Base-by-base conservation (phyloP, 2,888 invertebrate genomes). In the Nycteola revayana region DNA sequence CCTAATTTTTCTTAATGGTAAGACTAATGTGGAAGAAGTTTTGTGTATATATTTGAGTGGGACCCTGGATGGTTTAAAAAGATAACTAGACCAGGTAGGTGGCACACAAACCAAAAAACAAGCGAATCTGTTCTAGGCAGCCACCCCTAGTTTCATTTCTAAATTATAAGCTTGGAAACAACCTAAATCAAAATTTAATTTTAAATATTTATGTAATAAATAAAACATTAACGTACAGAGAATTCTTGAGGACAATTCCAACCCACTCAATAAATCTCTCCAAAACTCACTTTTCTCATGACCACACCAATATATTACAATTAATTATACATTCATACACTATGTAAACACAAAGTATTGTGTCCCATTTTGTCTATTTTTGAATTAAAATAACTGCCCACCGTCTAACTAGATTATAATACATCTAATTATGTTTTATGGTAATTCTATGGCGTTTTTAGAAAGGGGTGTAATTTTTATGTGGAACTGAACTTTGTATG, bases 251-350 rank as follows among this genome's bases (percentile, higher is more conserved):
- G 4, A 21, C n/a, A 14, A 14, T 14, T 14, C 14, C 14, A 59
- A 49, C 50, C 47, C 43, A 59, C 58, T 55, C 34, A 42, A 49
- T 36, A 77, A 82, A 69, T 75, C 81, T 61, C 46, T 49, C 67
- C 68, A 64, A n/a, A 50, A 36, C 47, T 57, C 42, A 53, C 60
- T 70, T 82, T 86, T 86, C 86, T 85, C 86, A 86, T 85, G 85
- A 73, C 72, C 74, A 56, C 68, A 63, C 66, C 62, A 66, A 77
- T 81, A 80, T 75, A 78, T 82, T 70, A 75, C 60, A 70, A 82
- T 85, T 83, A 85, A 82, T 87, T 87, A 87, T 87, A 75, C 86
- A 87, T 87, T 86, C 87, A 66, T 65, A 52, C 58, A 65, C 76
- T 84, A 86, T 82, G 86, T 88, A 87, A 87, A 88, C 87, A 88